Conservation (phyloP, 2,797 vertebrate genomes). For the Triplophysa yarkandensis region DNA sequence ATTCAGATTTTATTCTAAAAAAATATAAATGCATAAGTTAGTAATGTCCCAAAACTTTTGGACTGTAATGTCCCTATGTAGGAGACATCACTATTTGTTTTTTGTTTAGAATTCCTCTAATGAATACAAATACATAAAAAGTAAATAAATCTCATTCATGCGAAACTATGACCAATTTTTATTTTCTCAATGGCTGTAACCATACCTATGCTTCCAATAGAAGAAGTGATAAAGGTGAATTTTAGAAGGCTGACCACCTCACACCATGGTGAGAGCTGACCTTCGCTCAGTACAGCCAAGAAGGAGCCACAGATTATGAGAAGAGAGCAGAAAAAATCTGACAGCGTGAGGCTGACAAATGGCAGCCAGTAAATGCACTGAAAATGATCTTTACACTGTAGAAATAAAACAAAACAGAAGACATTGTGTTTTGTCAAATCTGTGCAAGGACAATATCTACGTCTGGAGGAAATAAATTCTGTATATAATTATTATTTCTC, state of each 20-base stretch:
- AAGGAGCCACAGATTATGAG: conserved; percentile 73
- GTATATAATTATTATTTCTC: too few species aligned
- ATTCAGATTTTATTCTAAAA: too few species aligned
- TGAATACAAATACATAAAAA: too few species aligned
- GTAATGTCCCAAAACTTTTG: too few species aligned
- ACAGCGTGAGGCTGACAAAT: conserved; percentile 74
- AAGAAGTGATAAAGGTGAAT: conserved; percentile 77
- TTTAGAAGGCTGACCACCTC: conserved; percentile 77
- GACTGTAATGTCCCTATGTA: too few species aligned
- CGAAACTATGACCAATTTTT: background rate
- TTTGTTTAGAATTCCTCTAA: background rate
- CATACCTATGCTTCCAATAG: conserved; percentile 76
- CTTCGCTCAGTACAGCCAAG: conserved; percentile 68
- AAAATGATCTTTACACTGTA: conserved; percentile 69
- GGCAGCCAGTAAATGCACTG: conserved; percentile 70
- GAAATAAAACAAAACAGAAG: conserved; percentile 14
- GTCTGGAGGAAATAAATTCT: background rate
- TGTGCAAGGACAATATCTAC: background rate
- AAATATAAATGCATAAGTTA: too few species aligned
- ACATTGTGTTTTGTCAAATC: background rate
- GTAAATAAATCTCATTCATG: background rate
- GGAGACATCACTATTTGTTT: background rate
- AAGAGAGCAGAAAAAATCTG: conserved; percentile 74
- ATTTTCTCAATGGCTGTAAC: conserved; percentile 57
- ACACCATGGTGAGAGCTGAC: conserved; percentile 77